phyloP scores from a whole-genome alignment of 2,888 invertebrate genomes.

The Dasypolia templi region DNA sequence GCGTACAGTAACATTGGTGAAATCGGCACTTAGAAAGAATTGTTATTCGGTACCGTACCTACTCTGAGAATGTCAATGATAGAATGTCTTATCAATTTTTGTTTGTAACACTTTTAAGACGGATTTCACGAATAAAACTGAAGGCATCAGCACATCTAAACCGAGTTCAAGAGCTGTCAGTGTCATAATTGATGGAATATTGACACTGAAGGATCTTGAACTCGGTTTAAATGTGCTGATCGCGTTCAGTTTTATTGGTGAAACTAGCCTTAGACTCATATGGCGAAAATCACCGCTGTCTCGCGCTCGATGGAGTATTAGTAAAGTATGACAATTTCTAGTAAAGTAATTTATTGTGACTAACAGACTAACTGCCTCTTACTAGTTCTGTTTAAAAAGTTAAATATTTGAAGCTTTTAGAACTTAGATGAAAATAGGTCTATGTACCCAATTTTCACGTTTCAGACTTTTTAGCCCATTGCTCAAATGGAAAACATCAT shows the following conservation, averaged over 20 bases:
- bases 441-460: constrained; percentile 25
- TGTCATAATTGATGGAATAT: too few species aligned
- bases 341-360: constrained; percentile 53
- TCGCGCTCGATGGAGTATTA: not conserved
- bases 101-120: too few species aligned
- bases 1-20: too few species aligned
- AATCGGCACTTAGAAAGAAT: too few species aligned
- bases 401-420: constrained; percentile 37
- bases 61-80: too few species aligned
- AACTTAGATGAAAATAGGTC: constrained; percentile 25
- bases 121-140: too few species aligned
- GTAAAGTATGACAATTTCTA: constrained; percentile 57
- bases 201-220: too few species aligned
- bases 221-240: too few species aligned
- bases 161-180: too few species aligned
- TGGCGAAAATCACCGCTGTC: not conserved
- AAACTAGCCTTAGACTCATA: not conserved
- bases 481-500: not conserved
- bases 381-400: constrained; percentile 42
- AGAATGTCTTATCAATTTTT: too few species aligned
- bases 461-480: not conserved
- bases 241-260: not conserved
- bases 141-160: too few species aligned
- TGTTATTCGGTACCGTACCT: too few species aligned
- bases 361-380: constrained; percentile 57